Base-by-base conservation (phyloP, 2,113 vertebrate species). In the Megaceryle torquata region DNA sequence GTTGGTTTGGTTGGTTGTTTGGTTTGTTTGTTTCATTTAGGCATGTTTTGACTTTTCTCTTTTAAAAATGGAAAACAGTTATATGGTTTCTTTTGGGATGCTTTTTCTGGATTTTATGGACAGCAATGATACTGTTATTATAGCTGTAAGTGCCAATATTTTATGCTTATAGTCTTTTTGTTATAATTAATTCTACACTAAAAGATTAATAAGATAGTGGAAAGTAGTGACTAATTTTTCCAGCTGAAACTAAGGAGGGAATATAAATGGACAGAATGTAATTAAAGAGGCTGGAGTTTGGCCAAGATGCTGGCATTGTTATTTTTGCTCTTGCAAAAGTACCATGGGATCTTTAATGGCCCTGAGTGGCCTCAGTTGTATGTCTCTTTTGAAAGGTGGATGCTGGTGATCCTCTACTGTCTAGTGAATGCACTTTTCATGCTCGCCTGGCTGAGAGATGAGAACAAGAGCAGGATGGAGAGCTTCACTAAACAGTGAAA, bases 321-420 rank as follows among this genome's bases (percentile, higher is more conserved):
- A 95, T 94, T 89, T 96, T 93, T 94, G 44, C 83, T 95, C 74
- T 91, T 97, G 82, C 81, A 86, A 94, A 97, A 93, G n/a, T 89
- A 68, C 85, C 93, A 24, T 76, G 69, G 89, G 81, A 95, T 89
- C 94, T 93, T 89, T 63, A 95, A 96, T 79, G 63, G 59, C 70
- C 90, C 84, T 82, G 88, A 93, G 88, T 72, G 46, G 79, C 76
- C 84, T 88, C 92, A 54, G 75, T 89, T 86, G 72, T 78, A 15
- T 0, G 26, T 86, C 75, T 91, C 92, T 91, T 68, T 92, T 93
- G 87, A 95, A 96, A 96, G 96, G 95, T 94, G 94, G 82, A 64
- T 95, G 56, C 44, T 86, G 91, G 82, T 91, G 91, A 95, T 97
- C 95, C 2, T 93, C 81, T 64, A 44, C 84, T 87, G 56, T 60